A percentile compares a stretch with the other conserved stretches of the same genome.
Conservation (phyloP, 2,797 vertebrate species). For the Salarias fasciatus region DNA sequence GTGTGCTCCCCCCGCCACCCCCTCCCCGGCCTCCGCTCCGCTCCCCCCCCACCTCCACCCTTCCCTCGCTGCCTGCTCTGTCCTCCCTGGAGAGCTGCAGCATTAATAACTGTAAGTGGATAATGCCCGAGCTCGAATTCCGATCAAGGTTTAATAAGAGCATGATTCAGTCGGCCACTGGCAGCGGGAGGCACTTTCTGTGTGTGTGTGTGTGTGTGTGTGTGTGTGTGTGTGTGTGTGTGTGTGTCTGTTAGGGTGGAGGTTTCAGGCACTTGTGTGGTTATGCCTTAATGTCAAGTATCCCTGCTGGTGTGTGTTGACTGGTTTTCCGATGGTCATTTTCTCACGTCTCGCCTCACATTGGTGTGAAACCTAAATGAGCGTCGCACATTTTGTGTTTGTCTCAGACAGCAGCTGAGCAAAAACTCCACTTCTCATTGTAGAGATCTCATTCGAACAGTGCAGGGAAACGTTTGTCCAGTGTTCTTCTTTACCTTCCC, state of each 20-base stretch:
- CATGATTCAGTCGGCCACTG: constrained; percentile 76
- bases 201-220: constrained; percentile 13
- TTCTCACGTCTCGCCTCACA: constrained; percentile 41
- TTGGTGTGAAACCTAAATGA: constrained; percentile 28
- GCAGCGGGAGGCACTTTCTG: constrained; percentile 62
- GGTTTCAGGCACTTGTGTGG: constrained; percentile 9
- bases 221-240: background rate
- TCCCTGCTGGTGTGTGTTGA: constrained; percentile 33
- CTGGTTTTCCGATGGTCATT: constrained; percentile 12
- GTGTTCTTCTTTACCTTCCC: constrained; percentile 13
- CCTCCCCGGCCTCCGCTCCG: constrained; percentile 4
- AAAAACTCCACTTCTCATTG: constrained; percentile 13
- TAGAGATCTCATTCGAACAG: constrained; percentile 19
- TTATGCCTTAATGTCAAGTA: constrained; percentile 28
- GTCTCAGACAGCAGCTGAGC: constrained; percentile 38
- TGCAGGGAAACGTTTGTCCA: constrained; percentile 4
- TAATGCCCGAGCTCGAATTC: constrained; percentile 84
- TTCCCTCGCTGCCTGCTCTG: constrained; percentile 44
- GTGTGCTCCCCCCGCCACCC: constrained; percentile 19
- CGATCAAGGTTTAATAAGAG: constrained; percentile 83
- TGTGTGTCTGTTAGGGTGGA: background rate
- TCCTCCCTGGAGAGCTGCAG: constrained; percentile 76
- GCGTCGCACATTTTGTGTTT: constrained; percentile 1
- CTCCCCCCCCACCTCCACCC: constrained; percentile 4
- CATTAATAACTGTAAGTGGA: constrained; percentile 89